A percentile compares a stretch with the other conserved stretches of the same genome.
Conservation (phyloP, 2,888 invertebrate species). For the Mesoligia furuncula region DNA sequence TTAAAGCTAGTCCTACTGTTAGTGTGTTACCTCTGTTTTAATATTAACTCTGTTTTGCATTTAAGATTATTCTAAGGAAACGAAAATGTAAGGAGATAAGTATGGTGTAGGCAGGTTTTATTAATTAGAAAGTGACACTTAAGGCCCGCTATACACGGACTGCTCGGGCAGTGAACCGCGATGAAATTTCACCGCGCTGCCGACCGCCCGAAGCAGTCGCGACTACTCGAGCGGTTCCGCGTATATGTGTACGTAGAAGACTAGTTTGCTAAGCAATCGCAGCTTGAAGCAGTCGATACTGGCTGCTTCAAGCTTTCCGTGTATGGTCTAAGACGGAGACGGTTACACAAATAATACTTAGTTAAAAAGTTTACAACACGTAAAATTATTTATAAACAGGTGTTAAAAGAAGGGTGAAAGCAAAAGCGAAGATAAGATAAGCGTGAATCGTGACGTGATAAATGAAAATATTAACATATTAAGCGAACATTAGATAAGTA, state of each 20-base stretch:
- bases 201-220: too few relatives aligned
- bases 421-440: slow-evolving; percentile 43
- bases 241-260: too few relatives aligned
- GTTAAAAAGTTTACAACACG: slow-evolving; percentile 49
- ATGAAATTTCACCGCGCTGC: too few relatives aligned
- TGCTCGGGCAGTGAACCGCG: too few relatives aligned
- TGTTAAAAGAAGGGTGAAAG: slow-evolving; percentile 43
- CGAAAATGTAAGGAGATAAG: background rate
- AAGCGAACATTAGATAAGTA: background rate
- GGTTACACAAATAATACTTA: background rate
- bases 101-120: background rate
- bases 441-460: slow-evolving; percentile 32
- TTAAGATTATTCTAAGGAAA: background rate
- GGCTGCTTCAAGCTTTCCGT: too few relatives aligned
- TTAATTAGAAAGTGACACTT: background rate
- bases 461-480: slow-evolving; percentile 27
- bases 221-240: too few relatives aligned
- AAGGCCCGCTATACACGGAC: too few relatives aligned
- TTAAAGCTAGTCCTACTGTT: background rate
- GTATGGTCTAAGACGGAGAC: background rate
- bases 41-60: background rate
- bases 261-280: too few relatives aligned
- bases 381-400: slow-evolving; percentile 20
- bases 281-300: too few relatives aligned
- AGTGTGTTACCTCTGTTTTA: background rate